These are phyloP conservation scores for Gambusia yucatana DNA, from an alignment of 2,797 vertebrate species.

Conservation along the genomic window DNA sequence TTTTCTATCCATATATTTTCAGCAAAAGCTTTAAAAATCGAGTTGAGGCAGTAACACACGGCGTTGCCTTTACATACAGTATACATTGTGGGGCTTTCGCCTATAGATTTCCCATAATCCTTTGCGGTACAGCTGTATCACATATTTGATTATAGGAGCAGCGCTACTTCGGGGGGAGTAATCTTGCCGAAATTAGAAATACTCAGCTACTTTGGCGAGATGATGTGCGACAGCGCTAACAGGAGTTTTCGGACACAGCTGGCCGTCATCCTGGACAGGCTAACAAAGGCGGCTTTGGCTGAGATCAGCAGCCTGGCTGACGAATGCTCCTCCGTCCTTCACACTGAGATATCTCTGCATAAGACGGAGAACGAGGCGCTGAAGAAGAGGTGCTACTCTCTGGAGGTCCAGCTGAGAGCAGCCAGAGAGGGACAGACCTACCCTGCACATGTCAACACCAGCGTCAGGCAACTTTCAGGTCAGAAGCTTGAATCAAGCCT, in stretches of 20 bases:
- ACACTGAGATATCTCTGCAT: slow-evolving; percentile 77
- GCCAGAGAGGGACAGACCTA: slow-evolving; percentile 65
- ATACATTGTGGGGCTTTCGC: slow-evolving; percentile 7
- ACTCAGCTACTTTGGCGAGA: slow-evolving; percentile 31
- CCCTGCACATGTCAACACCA: slow-evolving; percentile 38
- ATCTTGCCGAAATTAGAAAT: slow-evolving; percentile 14
- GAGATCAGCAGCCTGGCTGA: slow-evolving; percentile 83
- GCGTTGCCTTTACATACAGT: slow-evolving; percentile 31
- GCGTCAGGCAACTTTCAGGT: slow-evolving; percentile 56
- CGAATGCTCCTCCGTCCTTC: slow-evolving; percentile 78
- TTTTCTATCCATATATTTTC: background rate
- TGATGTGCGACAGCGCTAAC: slow-evolving; percentile 77
- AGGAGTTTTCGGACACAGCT: slow-evolving; percentile 79
- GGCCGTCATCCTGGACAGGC: slow-evolving; percentile 76
- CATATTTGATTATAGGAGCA: slow-evolving; percentile 33
- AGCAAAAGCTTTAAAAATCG: background rate
- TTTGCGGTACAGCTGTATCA: slow-evolving; percentile 47
- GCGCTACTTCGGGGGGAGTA: slow-evolving; percentile 1
- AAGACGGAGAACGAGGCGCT: slow-evolving; percentile 81
- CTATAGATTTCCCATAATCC: slow-evolving; percentile 66
- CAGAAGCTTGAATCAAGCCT: background rate
- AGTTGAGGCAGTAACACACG: background rate
- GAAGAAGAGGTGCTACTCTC: slow-evolving; percentile 77
- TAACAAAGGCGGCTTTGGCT: slow-evolving; percentile 76
- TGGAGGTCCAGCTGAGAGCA: slow-evolving; percentile 81